A percentile compares a stretch with the other conserved stretches of the same genome.
These are phyloP conservation scores for Osmerus mordax DNA, from an alignment of 2,113 vertebrate species.

Conservation along the genomic window DNA sequence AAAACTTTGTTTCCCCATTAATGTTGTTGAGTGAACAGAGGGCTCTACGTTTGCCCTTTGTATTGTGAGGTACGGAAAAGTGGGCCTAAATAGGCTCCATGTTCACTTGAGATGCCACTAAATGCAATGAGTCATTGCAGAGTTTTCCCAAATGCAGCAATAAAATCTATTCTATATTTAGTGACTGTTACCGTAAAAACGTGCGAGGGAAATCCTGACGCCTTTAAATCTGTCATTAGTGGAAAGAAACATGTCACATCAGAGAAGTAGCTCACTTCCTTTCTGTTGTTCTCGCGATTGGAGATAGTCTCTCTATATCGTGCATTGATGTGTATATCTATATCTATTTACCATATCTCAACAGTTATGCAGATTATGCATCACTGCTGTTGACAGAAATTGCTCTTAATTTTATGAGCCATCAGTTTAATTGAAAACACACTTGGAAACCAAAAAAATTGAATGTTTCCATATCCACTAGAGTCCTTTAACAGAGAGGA, in stretches of 20 bases:
- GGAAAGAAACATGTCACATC: background rate
- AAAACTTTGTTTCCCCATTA: constrained; percentile 1
- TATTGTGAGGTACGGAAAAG: background rate
- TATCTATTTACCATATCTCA: background rate
- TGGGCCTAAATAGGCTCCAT: no score
- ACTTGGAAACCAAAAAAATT: background rate
- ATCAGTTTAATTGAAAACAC: background rate
- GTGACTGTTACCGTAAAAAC: background rate
- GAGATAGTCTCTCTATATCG: no score
- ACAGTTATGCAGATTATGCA: background rate
- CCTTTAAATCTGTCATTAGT: background rate
- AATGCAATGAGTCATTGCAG: background rate
- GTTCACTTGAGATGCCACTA: no score
- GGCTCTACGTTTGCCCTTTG: background rate
- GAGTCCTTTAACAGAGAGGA: background rate
- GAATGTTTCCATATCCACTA: background rate
- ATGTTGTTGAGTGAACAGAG: background rate
- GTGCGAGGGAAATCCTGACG: background rate
- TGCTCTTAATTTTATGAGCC: background rate
- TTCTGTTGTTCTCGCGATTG: no score
- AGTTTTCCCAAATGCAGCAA: background rate
- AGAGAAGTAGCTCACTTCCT: background rate
- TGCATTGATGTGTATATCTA: no score
- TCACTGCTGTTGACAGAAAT: no score
- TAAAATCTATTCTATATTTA: background rate